A percentile compares a stretch with the other conserved stretches of the same genome.
phyloP scores from a whole-genome alignment of 2,888 invertebrate genomes.

The Tenodera sinensis region DNA sequence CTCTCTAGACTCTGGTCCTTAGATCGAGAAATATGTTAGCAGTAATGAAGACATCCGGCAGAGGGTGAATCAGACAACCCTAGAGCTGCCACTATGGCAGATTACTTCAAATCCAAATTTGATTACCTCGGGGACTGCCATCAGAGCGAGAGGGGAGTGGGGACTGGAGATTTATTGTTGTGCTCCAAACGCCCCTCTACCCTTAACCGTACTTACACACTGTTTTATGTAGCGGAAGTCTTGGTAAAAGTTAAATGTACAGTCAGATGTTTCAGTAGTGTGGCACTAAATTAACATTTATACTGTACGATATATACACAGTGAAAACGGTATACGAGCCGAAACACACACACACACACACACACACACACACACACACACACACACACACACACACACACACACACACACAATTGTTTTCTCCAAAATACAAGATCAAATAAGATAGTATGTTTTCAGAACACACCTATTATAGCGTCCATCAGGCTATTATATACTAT shows the following conservation, averaged over 20 bases:
- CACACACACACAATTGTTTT: too few species aligned
- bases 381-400: too few species aligned
- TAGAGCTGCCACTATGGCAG: constrained; percentile 25
- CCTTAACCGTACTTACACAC: neutral
- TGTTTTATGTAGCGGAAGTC: neutral
- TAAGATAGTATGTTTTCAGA: too few species aligned
- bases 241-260: neutral
- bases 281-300: too few species aligned
- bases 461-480: too few species aligned
- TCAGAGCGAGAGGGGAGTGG: neutral
- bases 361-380: too few species aligned
- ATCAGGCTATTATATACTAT: too few species aligned
- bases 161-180: constrained; percentile 30
- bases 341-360: too few species aligned
- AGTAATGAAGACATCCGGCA: neutral
- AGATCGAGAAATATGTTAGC: neutral
- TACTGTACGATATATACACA: too few species aligned
- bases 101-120: constrained; percentile 41
- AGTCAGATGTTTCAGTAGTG: too few species aligned
- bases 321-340: too few species aligned
- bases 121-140: constrained; percentile 40
- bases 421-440: too few species aligned
- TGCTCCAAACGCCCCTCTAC: neutral
- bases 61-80: neutral
- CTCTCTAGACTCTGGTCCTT: neutral